Evolutionary conservation across 2,113 vertebrate species (phyloP), one percentile per base, ranked within the genome.

Genomic region (Vimba vimba): DNA sequence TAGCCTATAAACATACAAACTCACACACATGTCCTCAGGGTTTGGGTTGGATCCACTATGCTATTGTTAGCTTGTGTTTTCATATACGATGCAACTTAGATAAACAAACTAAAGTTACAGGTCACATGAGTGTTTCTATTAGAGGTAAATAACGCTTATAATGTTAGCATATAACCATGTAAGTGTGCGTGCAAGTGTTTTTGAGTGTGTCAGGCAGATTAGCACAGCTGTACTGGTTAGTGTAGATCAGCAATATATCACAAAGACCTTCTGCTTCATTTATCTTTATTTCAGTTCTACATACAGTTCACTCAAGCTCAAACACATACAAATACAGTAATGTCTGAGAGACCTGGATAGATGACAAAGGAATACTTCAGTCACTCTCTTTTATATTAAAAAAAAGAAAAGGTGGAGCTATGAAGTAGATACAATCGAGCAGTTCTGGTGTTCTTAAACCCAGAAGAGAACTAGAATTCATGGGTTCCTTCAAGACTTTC

Each of bases 121-220:
- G 82, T 83, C 68, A 73, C 82, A 59, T 19, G 7, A 83, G 21
- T n/a, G 45, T 10, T 2, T 27, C 62, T 27, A 57, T 19, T 11
- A 66, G 77, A 43, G 6, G 10, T 27, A 23, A 79, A 62, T 43
- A 62, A 9, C 75, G 68, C 88, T 91, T 66, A 10, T 84, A 91
- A 90, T 92, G 89, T 62, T 85, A 68, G 71, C 83, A 74, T 45
- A 43, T 30, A 30, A 30, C 27, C 27, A 15, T 47, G 66, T 86
- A 79, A 74, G 60, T 83, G 57, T 82, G 79, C 69, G 55, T 79
- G 83, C 85, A 45, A 11, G 82, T 33, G 36, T 69, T 62, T 68
- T 69, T 83, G n/a, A 39, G 90, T 85, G 86, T 87, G 89, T 88
- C 90, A 89, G 87, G 93, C 66, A 90, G 90, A 94, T 93, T 71